Evolutionary conservation across 2,113 vertebrate species (phyloP).

Genomic region (Erinaceus europaeus): DNA sequence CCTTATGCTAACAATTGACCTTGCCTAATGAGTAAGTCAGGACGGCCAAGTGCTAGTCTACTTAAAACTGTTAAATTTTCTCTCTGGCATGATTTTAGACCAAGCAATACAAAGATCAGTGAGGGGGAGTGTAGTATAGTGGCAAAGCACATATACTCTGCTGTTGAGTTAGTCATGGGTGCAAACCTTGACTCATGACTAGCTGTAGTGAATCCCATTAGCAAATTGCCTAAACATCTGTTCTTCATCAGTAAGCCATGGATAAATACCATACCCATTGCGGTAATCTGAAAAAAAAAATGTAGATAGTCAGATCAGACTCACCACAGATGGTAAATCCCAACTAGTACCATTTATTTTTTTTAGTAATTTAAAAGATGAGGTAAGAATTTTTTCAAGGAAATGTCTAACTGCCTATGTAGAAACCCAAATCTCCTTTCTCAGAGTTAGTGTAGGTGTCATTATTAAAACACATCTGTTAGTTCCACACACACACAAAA

Average conservation of each 20-base stretch:
- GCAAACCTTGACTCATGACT: not conserved
- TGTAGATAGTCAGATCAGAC: not conserved
- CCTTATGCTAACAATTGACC: not conserved
- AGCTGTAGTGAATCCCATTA: not conserved
- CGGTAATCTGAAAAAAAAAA: not conserved
- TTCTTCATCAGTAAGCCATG: not conserved
- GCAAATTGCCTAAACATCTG: not conserved
- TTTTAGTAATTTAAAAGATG: not conserved
- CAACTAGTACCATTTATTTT: not conserved
- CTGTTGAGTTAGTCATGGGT: not conserved
- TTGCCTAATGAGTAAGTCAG: not conserved
- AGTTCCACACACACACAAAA: not conserved
- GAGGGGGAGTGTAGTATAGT: not conserved
- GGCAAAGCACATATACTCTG: not conserved
- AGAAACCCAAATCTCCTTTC: not conserved
- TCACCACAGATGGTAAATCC: not conserved
- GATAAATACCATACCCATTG: not conserved
- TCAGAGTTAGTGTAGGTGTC: not conserved
- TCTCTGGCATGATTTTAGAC: not conserved
- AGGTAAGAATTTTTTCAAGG: not conserved
- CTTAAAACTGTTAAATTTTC: not conserved
- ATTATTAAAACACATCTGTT: not conserved
- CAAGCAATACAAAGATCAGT: not conserved
- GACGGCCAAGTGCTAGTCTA: too few relatives aligned
- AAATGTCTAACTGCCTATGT: not conserved